These are phyloP conservation scores for Sitta europaea DNA, from an alignment of 2,113 vertebrate genomes.

Conservation along the genomic window DNA sequence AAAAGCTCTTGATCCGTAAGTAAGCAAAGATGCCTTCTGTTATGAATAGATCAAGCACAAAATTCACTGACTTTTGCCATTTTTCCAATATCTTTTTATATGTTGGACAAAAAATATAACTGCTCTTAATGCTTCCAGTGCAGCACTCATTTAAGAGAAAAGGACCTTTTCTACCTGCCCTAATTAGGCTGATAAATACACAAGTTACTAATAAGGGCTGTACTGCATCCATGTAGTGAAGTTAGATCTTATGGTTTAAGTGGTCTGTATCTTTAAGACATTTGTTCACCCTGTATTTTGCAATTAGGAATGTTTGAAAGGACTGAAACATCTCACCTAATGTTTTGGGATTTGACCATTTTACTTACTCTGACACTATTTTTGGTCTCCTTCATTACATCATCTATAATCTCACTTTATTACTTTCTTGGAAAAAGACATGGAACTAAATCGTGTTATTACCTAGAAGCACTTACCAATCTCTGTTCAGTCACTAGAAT, in stretches of 20 bases:
- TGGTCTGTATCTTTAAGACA: background rate
- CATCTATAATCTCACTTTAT: background rate
- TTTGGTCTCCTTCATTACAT: background rate
- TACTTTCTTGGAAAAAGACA: background rate
- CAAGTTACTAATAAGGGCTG: background rate
- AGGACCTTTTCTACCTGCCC: background rate
- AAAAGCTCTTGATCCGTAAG: conserved; percentile 73
- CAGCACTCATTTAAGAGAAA: background rate
- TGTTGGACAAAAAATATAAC: background rate
- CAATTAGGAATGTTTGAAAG: background rate
- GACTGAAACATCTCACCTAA: background rate
- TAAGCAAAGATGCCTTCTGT: conserved; percentile 12
- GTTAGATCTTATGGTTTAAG: background rate
- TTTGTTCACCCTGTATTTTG: background rate
- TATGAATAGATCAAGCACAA: background rate
- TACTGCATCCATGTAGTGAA: background rate
- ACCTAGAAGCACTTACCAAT: background rate
- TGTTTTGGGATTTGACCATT: background rate
- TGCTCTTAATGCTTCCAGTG: background rate
- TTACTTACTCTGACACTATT: background rate
- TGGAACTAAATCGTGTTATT: background rate
- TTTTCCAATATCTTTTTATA: background rate
- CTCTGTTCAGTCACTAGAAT: background rate
- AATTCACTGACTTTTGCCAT: background rate
- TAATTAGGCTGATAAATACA: background rate